Evolutionary conservation across 2,113 vertebrate genomes (phyloP), one percentile per base, ranked within the genome.

Genomic region (Anhinga rufa): DNA sequence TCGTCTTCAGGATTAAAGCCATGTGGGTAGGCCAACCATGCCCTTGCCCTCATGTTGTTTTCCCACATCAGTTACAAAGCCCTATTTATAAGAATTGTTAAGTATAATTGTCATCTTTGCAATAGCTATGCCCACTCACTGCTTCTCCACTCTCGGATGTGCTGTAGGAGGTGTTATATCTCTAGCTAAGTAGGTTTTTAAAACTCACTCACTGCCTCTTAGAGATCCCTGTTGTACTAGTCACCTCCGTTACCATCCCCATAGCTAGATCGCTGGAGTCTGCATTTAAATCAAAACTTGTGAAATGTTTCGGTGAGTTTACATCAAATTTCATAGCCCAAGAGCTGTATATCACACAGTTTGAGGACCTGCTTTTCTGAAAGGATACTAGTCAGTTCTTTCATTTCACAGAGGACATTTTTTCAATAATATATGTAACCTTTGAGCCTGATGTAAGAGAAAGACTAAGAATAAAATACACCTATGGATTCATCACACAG

Each of bases 361-460:
- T 48, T 71, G 76, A 74, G 66, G 38, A 68, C 26, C 38, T 64
- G 34, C 1, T 3, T 86, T 86, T 62, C 22, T 94, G 44, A 54
- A 57, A 87, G 31, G n/a, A 31, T 32, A 44, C 60, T 48, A 54
- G 57, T 75, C 42, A 55, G 12, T 40, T 92, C 72, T 92, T 80
- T 81, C 7, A 26, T 44, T 90, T 90, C 9, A 34, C 76, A 82
- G 48, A 40, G 60, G 34, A 38, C 14, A 1, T 31, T 48, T 78
- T 86, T 34, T 62, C 61, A 89, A 20, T 68, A 71, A 72, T 57
- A 84, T 84, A 72, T 69, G 34, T 60, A 48, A 17, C 69, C 40
- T 62, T 78, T 71, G 80, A 82, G 64, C 65, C 80, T 89, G 65
- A 84, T 86, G 86, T 77, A 82, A 78, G 42, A 79, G 64, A 83